Base-by-base conservation (phyloP, 2,113 vertebrate species). In the Dendropsophus ebraccatus region DNA sequence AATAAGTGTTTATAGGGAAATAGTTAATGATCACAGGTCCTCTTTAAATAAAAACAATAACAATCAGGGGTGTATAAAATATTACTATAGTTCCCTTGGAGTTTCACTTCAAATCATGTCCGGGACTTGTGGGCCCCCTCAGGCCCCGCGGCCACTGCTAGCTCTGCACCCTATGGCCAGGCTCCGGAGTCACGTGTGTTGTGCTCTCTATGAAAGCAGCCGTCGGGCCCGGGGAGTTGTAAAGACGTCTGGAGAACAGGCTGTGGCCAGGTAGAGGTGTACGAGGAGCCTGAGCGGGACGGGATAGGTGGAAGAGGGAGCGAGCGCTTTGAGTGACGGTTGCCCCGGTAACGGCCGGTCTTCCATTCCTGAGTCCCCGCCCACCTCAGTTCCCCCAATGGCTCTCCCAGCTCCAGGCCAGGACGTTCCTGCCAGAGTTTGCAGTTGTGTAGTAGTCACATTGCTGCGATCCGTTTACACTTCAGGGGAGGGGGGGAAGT, bases 321-420 rank as follows among this genome's bases (percentile, higher is more conserved):
- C 50, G 83, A 50, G 11, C 28, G 25, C 6, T 45, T 17, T 86
- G 84, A 86, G 52, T 81, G 84, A 86, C 84, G 76, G 84, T 86
- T 73, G 35, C 77, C 52, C n/a, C 17, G 16, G 69, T 32, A 35
- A 81, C 84, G 84, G 65, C 84, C 58, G 75, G 75, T 69, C 84
- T 41, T 78, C 2, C 60, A 35, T 67, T 52, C 41, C 75, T 30
- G 49, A 32, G 56, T 19, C 73, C 56, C 83, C 72, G 54, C 81
- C 81, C 58, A 49, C 52, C 49, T 3, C 6, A 32, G 28, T 21
- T 69, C 82, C 52, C 13, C 10, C 60, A 21, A 25, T 37, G 25
- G 76, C 72, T 82, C 54, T 87, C 74, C 88, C 89, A 83, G 88
- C 70, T 75, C 21, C 16, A 56, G 83, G 83, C 83, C 83, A 49